Conservation (phyloP, 2,888 invertebrate species). For the Melanchra persicariae region DNA sequence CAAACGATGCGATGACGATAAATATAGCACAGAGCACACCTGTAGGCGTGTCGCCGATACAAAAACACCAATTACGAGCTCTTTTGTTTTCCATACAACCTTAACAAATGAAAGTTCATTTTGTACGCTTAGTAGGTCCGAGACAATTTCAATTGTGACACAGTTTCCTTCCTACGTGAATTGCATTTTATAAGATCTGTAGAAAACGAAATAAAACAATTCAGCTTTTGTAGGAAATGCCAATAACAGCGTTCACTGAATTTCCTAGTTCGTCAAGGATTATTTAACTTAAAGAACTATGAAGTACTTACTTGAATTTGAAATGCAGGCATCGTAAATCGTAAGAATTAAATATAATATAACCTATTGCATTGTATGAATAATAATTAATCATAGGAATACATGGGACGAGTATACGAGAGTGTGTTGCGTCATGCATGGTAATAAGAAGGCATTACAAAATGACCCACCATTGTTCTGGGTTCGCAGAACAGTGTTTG, state of each 20-base stretch:
- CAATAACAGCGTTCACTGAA: conserved; percentile 30
- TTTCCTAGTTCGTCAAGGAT: conserved; percentile 60
- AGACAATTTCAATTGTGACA: conserved; percentile 57
- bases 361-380: conserved; percentile 77
- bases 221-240: conserved; percentile 38
- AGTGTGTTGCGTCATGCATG: conserved; percentile 86
- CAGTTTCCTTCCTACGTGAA: conserved; percentile 58
- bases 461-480: conserved; percentile 89
- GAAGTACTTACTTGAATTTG: conserved; percentile 46
- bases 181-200: conserved; percentile 42
- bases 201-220: conserved; percentile 40
- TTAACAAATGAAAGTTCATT: conserved; percentile 55
- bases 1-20: conserved; percentile 38
- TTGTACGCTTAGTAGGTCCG: conserved; percentile 42
- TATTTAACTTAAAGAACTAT: conserved; percentile 39
- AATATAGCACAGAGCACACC: conserved; percentile 58
- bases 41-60: conserved; percentile 39
- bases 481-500: conserved; percentile 86
- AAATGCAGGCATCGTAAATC: conserved; percentile 68
- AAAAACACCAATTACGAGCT: conserved; percentile 37
- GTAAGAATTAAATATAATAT: conserved; percentile 75
- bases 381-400: conserved; percentile 81
- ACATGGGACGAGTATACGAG: conserved; percentile 76
- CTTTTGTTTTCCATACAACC: conserved; percentile 50
- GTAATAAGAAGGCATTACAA: conserved; percentile 89